A percentile compares a stretch with the other conserved stretches of the same genome.
Conservation (phyloP, 2,113 vertebrate species). For the Salvator merianae region DNA sequence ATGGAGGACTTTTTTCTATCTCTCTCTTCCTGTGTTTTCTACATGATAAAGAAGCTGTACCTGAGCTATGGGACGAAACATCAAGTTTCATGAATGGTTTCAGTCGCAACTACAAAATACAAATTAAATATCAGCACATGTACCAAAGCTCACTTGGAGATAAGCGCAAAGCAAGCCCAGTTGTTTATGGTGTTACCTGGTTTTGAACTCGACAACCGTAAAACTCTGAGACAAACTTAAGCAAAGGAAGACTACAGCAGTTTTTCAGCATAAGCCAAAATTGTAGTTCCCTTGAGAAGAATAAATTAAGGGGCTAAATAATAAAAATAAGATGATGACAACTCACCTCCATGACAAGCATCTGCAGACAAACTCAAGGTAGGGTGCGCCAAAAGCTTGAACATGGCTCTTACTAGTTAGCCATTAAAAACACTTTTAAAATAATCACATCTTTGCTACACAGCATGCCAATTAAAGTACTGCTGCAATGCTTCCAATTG, state of each 20-base stretch:
- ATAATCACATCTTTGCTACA: neutral
- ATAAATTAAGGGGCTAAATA: neutral
- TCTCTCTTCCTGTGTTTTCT: slow-evolving; percentile 3
- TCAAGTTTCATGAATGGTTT: slow-evolving; percentile 3
- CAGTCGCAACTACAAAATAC: neutral
- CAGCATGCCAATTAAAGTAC: neutral
- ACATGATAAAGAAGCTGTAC: slow-evolving; percentile 28
- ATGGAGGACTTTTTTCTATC: too few species aligned
- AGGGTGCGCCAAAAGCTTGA: neutral
- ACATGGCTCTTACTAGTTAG: neutral
- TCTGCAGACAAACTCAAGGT: neutral
- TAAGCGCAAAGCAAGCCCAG: neutral
- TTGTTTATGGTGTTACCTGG: neutral
- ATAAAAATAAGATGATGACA: neutral
- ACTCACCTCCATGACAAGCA: neutral
- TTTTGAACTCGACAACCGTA: neutral
- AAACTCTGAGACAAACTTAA: slow-evolving; percentile 2
- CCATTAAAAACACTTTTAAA: neutral
- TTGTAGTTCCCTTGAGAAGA: neutral
- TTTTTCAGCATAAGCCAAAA: neutral
- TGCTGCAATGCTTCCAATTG: slow-evolving; percentile 6
- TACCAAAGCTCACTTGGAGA: neutral
- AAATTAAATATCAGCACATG: neutral
- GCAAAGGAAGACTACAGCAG: neutral
- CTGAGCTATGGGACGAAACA: neutral